Percentiles rank a stretch among this genome's conserved stretches.
Evolutionary conservation across 2,888 invertebrate genomes (phyloP).

Genomic region (Lacanobia oleracea): DNA sequence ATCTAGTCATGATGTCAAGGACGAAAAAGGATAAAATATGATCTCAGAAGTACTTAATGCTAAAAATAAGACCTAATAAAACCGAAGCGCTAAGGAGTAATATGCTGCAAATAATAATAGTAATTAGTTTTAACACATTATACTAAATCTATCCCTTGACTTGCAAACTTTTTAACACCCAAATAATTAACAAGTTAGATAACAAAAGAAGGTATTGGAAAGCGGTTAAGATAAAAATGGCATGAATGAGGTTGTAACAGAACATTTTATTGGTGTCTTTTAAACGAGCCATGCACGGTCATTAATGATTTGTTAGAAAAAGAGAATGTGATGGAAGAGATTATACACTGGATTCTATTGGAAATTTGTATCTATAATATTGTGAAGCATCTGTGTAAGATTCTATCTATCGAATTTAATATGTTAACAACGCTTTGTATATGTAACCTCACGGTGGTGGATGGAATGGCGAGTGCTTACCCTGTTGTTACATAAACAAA

Average conservation of each 20-base stretch:
- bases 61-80: slow-evolving; percentile 14
- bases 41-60: slow-evolving; percentile 32
- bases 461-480: background rate
- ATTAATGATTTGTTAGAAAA: slow-evolving; percentile 30
- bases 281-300: slow-evolving; percentile 65
- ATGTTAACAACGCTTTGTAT: background rate
- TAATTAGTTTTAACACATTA: slow-evolving; percentile 11
- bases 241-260: slow-evolving; percentile 70
- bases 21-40: slow-evolving; percentile 41
- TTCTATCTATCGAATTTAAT: background rate
- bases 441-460: background rate
- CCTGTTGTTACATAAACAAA: background rate
- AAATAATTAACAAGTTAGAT: slow-evolving; percentile 30
- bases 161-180: slow-evolving; percentile 35
- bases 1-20: slow-evolving; percentile 10
- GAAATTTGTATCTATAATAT: slow-evolving; percentile 2
- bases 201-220: slow-evolving; percentile 42
- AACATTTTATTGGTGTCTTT: slow-evolving; percentile 67
- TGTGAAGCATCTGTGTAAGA: slow-evolving; percentile 1
- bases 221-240: slow-evolving; percentile 15
- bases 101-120: slow-evolving; percentile 3
- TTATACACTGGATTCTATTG: too few relatives aligned
- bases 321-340: background rate
- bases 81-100: background rate
- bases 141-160: slow-evolving; percentile 17